Base-by-base conservation (phyloP, 2,888 invertebrate genomes). In the Drosophila differens region DNA sequence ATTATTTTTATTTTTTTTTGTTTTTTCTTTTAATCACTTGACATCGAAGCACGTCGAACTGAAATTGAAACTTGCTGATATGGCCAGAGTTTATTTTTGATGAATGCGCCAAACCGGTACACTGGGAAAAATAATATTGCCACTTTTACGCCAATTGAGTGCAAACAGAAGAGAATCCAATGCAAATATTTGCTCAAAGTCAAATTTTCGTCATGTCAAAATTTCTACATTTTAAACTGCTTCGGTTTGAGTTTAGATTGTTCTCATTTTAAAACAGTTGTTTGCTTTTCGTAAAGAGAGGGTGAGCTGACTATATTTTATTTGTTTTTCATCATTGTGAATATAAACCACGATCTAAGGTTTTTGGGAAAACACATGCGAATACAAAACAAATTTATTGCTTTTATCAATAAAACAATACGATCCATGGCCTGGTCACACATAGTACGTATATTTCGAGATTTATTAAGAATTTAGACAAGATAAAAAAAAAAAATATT, bases 61-160 rank as follows among this genome's bases (percentile, higher is more conserved):
- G 39, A 58, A 58, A 37, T 57, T 47, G 60, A 65, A 72, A 54
- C 58, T 41, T 67, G 78, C 87, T 85, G 85, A 85, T 85, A 85
- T 64, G 74, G 66, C 53, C 52, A 55, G 28, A 57, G 39, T 57
- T 57, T 52, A 39, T 58, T 30, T 68, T 70, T 78, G 83, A 80
- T 78, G 75, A 82, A 69, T 74, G 59, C 62, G 66, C 51, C 54
- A 57, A 63, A 47, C 16, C 30, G 44, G 47, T 22, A 52, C 67
- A 76, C 68, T 39, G n/a, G 5, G 1, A 12, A 37, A 55, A 30
- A n/a, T 14, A 25, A 28, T 25, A 47, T 47, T 4, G 4, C 7
- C 16, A 25, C 2, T 9, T 25, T 7, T 41, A n/a, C 12, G 10
- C 5, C n/a, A 44, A 41, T 12, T 12, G n/a, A 5, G 5, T n/a